Evolutionary conservation across 2,888 invertebrate species (phyloP).

Genomic region (Ennomos quercinarius): DNA sequence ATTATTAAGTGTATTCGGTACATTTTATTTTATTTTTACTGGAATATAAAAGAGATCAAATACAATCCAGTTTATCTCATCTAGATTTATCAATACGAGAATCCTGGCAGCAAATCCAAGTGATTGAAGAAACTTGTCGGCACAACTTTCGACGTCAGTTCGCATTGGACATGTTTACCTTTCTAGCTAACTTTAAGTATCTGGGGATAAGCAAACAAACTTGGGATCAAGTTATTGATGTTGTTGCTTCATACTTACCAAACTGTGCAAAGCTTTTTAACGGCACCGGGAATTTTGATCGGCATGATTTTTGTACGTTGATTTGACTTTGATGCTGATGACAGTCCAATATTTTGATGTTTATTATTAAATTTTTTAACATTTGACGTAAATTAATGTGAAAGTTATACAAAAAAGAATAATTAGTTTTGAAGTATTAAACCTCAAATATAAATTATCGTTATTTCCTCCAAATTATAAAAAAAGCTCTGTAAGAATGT

Average conservation of each 20-base stretch:
- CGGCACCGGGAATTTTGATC: conserved; percentile 62
- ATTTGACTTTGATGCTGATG: conserved; percentile 23
- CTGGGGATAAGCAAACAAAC: conserved; percentile 27
- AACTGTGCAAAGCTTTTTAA: conserved; percentile 54
- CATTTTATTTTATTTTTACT: too few relatives aligned
- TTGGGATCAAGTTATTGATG: conserved; percentile 18
- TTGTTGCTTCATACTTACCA: conserved; percentile 49
- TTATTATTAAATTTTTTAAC: too few relatives aligned
- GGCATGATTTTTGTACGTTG: conserved; percentile 45
- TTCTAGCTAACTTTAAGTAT: conserved; percentile 26
- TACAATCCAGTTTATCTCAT: too few relatives aligned
- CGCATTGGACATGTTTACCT: conserved; percentile 31
- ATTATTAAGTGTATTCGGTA: too few relatives aligned
- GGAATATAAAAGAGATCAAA: too few relatives aligned
- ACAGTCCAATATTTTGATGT: neutral
- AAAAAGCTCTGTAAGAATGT: too few relatives aligned
- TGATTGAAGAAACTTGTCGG: conserved; percentile 21
- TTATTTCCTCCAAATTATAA: too few relatives aligned
- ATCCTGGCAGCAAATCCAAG: conserved; percentile 23
- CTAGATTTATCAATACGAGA: conserved; percentile 10
- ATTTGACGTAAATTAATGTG: too few relatives aligned
- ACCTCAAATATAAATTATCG: too few relatives aligned
- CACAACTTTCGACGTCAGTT: conserved; percentile 31
- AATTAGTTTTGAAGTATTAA: too few relatives aligned
- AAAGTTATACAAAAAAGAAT: too few relatives aligned